phyloP scores from a whole-genome alignment of 1,140 invertebrate genomes.

The Maniola jurtina region DNA sequence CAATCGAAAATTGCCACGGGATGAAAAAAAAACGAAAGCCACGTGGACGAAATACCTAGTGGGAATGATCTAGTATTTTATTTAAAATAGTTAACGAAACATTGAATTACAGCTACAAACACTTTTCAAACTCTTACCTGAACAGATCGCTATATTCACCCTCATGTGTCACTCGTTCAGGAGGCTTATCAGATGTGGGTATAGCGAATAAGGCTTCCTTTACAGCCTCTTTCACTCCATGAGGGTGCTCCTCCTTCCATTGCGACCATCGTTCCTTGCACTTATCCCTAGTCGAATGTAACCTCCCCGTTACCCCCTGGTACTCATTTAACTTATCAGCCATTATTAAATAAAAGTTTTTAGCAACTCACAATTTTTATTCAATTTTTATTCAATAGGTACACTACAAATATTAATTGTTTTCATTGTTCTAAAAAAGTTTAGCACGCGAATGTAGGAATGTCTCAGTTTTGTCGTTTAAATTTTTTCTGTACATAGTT shows the following conservation, averaged over 20 bases:
- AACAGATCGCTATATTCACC: constrained; percentile 87
- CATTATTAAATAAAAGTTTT: constrained; percentile 43
- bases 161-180: constrained; percentile 63
- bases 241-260: constrained; percentile 81
- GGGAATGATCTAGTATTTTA: too few species aligned
- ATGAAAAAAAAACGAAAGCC: too few species aligned
- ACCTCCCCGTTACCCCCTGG: constrained; percentile 84
- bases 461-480: not conserved
- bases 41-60: too few species aligned
- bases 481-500: constrained; percentile 15
- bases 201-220: constrained; percentile 64
- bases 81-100: too few species aligned
- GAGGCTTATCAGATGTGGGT: constrained; percentile 70
- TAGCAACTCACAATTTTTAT: not conserved
- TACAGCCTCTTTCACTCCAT: constrained; percentile 68
- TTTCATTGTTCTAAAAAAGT: constrained; percentile 2
- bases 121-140: constrained; percentile 79
- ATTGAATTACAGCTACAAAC: not conserved
- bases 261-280: constrained; percentile 80
- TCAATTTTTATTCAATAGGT: not conserved
- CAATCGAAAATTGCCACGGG: too few species aligned
- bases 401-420: too few species aligned
- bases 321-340: constrained; percentile 90
- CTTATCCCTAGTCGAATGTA: constrained; percentile 83
- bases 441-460: not conserved